These are phyloP conservation scores for Rhizomys pruinosus DNA, from an alignment of 2,113 vertebrate species.

Conservation along the genomic window DNA sequence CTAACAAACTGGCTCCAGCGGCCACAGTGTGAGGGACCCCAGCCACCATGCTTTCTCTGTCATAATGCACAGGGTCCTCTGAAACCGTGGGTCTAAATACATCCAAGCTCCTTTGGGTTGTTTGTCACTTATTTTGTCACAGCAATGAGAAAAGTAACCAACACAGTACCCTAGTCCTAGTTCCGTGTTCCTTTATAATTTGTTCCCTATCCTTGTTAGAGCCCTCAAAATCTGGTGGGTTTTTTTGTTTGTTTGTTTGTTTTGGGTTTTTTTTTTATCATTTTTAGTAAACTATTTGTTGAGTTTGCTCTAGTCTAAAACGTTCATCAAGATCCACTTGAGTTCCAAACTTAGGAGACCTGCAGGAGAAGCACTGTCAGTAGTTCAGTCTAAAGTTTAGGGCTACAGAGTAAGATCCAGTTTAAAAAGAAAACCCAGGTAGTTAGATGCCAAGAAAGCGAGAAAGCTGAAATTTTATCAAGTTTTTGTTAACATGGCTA, in stretches of 20 bases:
- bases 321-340: background rate
- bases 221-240: background rate
- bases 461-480: background rate
- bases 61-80: no score
- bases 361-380: background rate
- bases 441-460: background rate
- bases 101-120: background rate
- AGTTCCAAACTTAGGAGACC: background rate
- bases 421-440: background rate
- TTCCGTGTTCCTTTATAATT: background rate
- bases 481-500: background rate
- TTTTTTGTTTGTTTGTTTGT: no score
- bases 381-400: background rate
- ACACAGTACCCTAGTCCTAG: background rate
- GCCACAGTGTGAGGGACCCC: background rate
- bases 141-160: background rate
- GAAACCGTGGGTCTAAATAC: background rate
- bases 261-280: no score
- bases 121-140: background rate
- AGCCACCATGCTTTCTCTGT: no score
- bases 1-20: background rate
- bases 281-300: no score
- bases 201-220: background rate
- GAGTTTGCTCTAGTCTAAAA: background rate
- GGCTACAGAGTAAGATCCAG: background rate